Conservation (phyloP, 2,797 vertebrate genomes). For the Luscinia megarhynchos region DNA sequence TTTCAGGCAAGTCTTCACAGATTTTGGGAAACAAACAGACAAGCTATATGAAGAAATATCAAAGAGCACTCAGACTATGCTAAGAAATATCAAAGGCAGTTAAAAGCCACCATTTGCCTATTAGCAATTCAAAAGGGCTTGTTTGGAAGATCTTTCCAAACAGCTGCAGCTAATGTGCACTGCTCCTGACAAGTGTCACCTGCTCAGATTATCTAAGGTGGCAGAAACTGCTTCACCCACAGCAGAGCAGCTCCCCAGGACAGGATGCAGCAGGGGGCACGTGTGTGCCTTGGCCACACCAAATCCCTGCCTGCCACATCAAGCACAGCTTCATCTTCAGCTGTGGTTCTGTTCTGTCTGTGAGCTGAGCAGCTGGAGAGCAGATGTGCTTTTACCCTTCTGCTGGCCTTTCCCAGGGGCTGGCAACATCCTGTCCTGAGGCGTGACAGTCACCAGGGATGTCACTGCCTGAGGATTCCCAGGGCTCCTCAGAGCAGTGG, state of each 20-base stretch:
- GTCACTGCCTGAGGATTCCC: neutral
- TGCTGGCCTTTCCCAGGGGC: neutral
- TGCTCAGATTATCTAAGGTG: neutral
- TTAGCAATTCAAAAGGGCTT: constrained; percentile 15
- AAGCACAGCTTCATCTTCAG: neutral
- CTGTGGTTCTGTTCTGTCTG: neutral
- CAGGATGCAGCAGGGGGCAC: accelerated
- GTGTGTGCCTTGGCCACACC: accelerated
- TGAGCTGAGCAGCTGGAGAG: neutral
- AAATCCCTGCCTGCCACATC: neutral
- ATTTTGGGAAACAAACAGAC: neutral
- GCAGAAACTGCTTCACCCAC: neutral
- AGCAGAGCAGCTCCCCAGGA: neutral
- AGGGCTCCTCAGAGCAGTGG: neutral
- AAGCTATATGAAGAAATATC: neutral
- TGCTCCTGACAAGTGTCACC: neutral
- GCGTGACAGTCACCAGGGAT: neutral
- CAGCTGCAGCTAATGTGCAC: neutral
- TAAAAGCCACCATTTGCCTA: neutral
- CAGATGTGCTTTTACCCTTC: neutral
- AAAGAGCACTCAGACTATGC: neutral
- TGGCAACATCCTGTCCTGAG: neutral
- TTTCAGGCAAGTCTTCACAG: neutral
- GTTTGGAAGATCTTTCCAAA: neutral
- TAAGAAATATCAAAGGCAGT: constrained; percentile 10